These are phyloP conservation scores for Amblyopsis hoosieri DNA, from an alignment of 2,797 vertebrate species.

Conservation along the genomic window DNA sequence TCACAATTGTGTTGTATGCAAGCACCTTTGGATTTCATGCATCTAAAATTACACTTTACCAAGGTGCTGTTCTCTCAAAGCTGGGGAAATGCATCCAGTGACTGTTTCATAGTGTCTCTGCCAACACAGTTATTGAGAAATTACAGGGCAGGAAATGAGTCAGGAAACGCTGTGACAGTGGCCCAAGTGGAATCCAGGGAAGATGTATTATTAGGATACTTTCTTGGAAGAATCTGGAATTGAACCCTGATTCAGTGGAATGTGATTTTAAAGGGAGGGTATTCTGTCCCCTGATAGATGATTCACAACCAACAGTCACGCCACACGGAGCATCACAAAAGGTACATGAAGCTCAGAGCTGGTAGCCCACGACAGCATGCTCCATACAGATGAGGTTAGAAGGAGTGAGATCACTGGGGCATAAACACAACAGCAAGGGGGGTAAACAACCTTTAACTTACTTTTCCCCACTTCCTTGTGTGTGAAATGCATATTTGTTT, in stretches of 20 bases:
- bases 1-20: slow-evolving; percentile 64
- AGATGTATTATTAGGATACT: slow-evolving; percentile 72
- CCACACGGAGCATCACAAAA: slow-evolving; percentile 62
- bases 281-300: slow-evolving; percentile 67
- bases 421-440: slow-evolving; percentile 55
- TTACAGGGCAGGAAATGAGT: slow-evolving; percentile 61
- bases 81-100: slow-evolving; percentile 58
- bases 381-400: slow-evolving; percentile 63
- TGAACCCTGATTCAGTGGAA: slow-evolving; percentile 75
- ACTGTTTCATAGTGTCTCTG: slow-evolving; percentile 60
- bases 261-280: slow-evolving; percentile 71
- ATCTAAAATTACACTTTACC: slow-evolving; percentile 65
- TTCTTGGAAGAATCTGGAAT: slow-evolving; percentile 69
- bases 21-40: slow-evolving; percentile 67
- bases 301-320: slow-evolving; percentile 66
- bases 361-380: slow-evolving; percentile 51
- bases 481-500: slow-evolving; percentile 8
- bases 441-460: slow-evolving; percentile 34
- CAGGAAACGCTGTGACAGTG: slow-evolving; percentile 58
- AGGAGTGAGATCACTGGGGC: slow-evolving; percentile 52
- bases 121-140: slow-evolving; percentile 64
- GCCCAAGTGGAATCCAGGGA: slow-evolving; percentile 58
- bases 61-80: slow-evolving; percentile 29
- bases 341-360: slow-evolving; percentile 60
- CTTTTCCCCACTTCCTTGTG: slow-evolving; percentile 36